Evolutionary conservation across 2,113 vertebrate species (phyloP).

Genomic region (Promerops cafer): DNA sequence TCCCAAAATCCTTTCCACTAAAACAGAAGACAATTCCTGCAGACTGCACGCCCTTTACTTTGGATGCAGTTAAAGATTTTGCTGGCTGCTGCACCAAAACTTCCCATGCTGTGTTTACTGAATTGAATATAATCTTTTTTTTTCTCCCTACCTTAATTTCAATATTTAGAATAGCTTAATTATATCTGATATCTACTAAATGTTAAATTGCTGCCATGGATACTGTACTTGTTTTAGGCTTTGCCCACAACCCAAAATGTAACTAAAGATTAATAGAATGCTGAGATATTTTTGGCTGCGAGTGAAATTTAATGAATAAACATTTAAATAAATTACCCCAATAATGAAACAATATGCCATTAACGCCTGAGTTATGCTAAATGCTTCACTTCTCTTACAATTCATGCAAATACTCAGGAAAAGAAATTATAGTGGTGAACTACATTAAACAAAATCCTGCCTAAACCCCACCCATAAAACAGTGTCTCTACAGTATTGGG

Average conservation of each 20-base stretch:
- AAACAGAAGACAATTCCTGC: slow-evolving; percentile 14
- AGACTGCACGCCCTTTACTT: slow-evolving; percentile 21
- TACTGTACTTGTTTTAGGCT: slow-evolving; percentile 56
- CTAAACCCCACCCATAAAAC: slow-evolving; percentile 54
- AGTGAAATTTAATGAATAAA: slow-evolving; percentile 63
- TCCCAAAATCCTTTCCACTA: not conserved
- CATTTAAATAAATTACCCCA: slow-evolving; percentile 57
- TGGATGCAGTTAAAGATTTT: slow-evolving; percentile 40
- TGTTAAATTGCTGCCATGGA: slow-evolving; percentile 57
- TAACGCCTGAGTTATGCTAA: slow-evolving; percentile 41
- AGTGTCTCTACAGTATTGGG: slow-evolving; percentile 49
- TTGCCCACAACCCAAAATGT: slow-evolving; percentile 54
- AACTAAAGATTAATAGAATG: slow-evolving; percentile 51
- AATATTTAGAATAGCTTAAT: slow-evolving; percentile 62
- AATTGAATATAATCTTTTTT: slow-evolving; percentile 50
- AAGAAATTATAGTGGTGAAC: slow-evolving; percentile 51
- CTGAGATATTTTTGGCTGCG: slow-evolving; percentile 54
- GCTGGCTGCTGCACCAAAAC: slow-evolving; percentile 24
- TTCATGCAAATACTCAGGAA: slow-evolving; percentile 38
- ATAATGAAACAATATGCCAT: slow-evolving; percentile 59
- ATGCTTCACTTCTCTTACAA: slow-evolving; percentile 35
- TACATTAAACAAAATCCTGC: slow-evolving; percentile 61
- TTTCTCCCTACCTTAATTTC: slow-evolving; percentile 52
- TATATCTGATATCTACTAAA: slow-evolving; percentile 64
- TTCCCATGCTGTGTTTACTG: slow-evolving; percentile 61